Percentiles rank a stretch among this genome's conserved stretches.
These are phyloP conservation scores for Heptranchias perlo DNA, from an alignment of 2,113 vertebrate species.

Conservation along the genomic window DNA sequence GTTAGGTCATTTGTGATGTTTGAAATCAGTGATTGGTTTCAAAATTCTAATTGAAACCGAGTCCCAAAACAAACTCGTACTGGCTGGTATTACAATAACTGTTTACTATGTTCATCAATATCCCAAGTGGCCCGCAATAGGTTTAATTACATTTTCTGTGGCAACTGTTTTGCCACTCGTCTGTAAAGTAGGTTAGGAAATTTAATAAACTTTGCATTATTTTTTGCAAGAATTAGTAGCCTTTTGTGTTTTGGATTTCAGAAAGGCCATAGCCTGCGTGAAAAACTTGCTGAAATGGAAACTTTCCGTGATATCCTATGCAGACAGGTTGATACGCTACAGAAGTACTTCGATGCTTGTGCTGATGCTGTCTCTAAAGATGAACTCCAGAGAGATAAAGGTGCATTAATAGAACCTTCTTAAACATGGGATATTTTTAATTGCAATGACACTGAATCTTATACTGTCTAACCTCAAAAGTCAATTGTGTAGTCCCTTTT, in stretches of 20 bases:
- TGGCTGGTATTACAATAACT: not conserved
- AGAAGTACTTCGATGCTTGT: conserved; percentile 75
- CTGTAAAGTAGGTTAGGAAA: not conserved
- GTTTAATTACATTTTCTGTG: not conserved
- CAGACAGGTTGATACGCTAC: conserved; percentile 72
- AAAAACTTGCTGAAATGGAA: conserved; percentile 98
- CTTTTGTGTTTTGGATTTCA: conserved; percentile 51
- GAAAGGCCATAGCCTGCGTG: conserved; percentile 91
- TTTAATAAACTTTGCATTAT: not conserved
- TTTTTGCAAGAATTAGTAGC: not conserved
- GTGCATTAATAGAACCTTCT: conserved; percentile 52
- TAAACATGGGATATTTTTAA: not conserved
- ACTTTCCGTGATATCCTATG: conserved; percentile 92
- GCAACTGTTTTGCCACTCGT: not conserved
- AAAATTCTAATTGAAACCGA: not conserved
- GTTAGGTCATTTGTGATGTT: too few relatives aligned
- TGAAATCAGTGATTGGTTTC: not conserved
- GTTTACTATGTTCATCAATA: not conserved
- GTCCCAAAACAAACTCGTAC: not conserved
- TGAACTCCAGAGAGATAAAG: conserved; percentile 87
- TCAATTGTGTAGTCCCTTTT: not conserved
- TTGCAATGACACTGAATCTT: not conserved
- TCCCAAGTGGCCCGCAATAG: not conserved
- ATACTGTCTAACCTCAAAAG: not conserved
- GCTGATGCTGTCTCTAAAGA: conserved; percentile 87